Conservation (phyloP, 2,888 invertebrate species). For the Torymus tubicola region DNA sequence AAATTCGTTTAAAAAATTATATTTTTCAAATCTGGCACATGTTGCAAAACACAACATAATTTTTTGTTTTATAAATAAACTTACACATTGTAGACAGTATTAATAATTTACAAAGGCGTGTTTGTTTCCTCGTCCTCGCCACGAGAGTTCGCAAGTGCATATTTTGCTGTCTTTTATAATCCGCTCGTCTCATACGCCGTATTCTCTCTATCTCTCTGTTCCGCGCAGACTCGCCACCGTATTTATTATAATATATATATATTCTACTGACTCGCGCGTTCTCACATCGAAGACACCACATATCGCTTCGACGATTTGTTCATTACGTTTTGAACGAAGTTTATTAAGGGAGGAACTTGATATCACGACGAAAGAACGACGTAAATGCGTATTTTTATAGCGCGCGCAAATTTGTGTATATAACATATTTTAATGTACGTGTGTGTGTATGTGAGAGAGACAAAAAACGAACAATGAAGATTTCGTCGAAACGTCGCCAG, state of each 20-base stretch:
- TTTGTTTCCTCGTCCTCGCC: conserved; percentile 47
- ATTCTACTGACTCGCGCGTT: background rate
- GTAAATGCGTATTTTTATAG: conserved; percentile 49
- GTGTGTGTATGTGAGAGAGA: background rate
- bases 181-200: conserved; percentile 13
- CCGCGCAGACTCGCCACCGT: conserved; percentile 18
- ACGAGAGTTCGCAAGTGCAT: conserved; percentile 38
- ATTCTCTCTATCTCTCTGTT: conserved; percentile 29
- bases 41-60: conserved; percentile 75
- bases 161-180: conserved; percentile 52
- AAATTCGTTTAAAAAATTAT: conserved; percentile 75
- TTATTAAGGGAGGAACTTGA: conserved; percentile 56
- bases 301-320: conserved; percentile 29
- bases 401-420: conserved; percentile 21
- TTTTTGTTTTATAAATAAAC: conserved; percentile 73
- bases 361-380: conserved; percentile 51
- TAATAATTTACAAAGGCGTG: conserved; percentile 65
- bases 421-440: too few species aligned
- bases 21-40: conserved; percentile 75
- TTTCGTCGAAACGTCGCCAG: conserved; percentile 39
- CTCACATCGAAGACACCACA: conserved; percentile 18
- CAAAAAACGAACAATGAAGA: conserved; percentile 16
- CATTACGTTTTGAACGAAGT: conserved; percentile 34
- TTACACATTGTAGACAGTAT: conserved; percentile 72
- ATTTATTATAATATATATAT: background rate